Conservation (phyloP, 2,888 invertebrate genomes). For the Timandra comae region DNA sequence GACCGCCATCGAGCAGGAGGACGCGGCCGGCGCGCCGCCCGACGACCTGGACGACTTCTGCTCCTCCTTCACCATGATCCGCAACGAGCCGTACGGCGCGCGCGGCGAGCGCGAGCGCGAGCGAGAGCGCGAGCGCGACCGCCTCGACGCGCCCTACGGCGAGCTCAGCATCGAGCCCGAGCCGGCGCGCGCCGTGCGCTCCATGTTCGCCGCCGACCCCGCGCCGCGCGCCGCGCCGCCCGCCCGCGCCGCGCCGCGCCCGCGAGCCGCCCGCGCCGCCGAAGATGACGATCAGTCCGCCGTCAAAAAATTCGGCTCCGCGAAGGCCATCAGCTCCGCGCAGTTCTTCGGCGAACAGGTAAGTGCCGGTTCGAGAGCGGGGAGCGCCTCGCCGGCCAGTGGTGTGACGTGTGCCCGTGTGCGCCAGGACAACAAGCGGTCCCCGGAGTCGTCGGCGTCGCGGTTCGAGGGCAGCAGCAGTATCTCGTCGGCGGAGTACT, state of each 20-base stretch:
- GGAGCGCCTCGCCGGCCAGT: too few species aligned
- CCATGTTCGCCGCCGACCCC: conserved; percentile 39
- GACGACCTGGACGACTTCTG: conserved; percentile 65
- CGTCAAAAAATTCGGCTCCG: conserved; percentile 96
- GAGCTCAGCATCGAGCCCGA: conserved; percentile 50
- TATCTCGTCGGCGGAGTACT: conserved; percentile 98
- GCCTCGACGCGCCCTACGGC: too few species aligned
- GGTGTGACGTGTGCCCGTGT: too few species aligned
- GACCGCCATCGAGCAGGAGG: conserved; percentile 93
- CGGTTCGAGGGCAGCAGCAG: conserved; percentile 95
- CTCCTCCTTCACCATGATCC: conserved; percentile 78
- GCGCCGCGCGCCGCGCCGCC: conserved; percentile 12
- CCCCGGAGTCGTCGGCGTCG: conserved; percentile 41
- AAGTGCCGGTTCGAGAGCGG: conserved; percentile 68
- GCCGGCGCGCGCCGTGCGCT: conserved; percentile 44
- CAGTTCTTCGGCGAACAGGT: conserved; percentile 92
- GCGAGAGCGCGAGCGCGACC: conserved; percentile 28
- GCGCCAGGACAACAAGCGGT: too few species aligned
- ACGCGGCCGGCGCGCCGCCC: conserved; percentile 35
- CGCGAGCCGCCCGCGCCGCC: conserved; percentile 12
- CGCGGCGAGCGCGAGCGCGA: conserved; percentile 30
- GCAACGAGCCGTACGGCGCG: conserved; percentile 50
- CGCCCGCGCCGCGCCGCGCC: conserved; percentile 9
- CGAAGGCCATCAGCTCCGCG: conserved; percentile 98
- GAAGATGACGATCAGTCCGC: conserved; percentile 81